Evolutionary conservation across 2,113 vertebrate genomes (phyloP).

Genomic region (Notothenia coriiceps): DNA sequence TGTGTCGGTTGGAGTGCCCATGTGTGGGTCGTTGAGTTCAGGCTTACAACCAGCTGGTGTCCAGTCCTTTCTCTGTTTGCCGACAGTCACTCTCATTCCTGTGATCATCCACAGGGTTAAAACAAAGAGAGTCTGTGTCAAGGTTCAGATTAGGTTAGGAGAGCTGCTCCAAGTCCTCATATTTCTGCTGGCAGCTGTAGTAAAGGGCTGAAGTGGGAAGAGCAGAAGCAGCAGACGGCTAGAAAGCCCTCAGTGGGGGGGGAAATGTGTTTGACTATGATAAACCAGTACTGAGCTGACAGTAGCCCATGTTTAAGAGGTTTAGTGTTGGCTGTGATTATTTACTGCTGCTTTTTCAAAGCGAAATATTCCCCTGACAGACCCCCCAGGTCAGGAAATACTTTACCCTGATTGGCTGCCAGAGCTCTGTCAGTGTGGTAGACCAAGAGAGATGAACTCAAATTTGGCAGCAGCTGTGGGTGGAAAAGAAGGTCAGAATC

Average conservation of each 20-base stretch:
- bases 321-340: conserved; percentile 35
- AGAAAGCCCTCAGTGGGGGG: background rate
- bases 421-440: conserved; percentile 34
- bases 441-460: conserved; percentile 58
- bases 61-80: conserved; percentile 29
- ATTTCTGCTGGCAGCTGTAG: conserved; percentile 42
- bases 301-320: conserved; percentile 16
- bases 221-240: conserved; percentile 9
- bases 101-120: conserved; percentile 29
- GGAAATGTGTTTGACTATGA: conserved; percentile 56
- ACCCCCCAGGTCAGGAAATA: conserved; percentile 38
- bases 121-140: conserved; percentile 46
- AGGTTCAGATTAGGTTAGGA: conserved; percentile 34
- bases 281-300: conserved; percentile 45
- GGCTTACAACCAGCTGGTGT: conserved; percentile 47
- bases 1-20: conserved; percentile 28
- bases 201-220: conserved; percentile 10
- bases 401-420: conserved; percentile 53
- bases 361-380: conserved; percentile 50
- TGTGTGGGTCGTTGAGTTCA: conserved; percentile 46
- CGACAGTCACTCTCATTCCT: conserved; percentile 30
- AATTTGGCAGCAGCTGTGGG: conserved; percentile 75
- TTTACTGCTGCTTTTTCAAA: conserved; percentile 53
- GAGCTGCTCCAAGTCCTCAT: conserved; percentile 3
- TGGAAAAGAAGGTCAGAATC: conserved; percentile 75